Base-by-base conservation (phyloP, 2,113 vertebrate genomes). In the Grantiella picta region DNA sequence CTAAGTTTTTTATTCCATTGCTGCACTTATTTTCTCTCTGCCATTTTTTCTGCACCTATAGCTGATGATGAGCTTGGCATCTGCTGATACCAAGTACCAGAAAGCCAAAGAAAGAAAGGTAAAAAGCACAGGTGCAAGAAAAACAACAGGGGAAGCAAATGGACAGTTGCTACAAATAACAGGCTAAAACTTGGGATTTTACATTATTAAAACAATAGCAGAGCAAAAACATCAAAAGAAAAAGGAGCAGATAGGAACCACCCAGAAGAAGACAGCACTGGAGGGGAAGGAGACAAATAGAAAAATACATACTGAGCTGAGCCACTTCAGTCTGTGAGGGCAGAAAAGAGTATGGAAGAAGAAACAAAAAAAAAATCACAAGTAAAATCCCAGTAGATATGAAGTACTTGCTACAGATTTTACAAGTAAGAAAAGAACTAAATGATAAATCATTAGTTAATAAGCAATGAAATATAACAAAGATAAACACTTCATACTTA, bases 161-260 rank as follows among this genome's bases (percentile, higher is more conserved):
- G 38, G 90, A 63, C 13, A 85, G 71, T 50, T 95, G 89, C 42
- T 28, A 88, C 1, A 7, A 94, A 71, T 66, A 89, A 80, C n/a
- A 86, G 66, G 42, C 27, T 77, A 93, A 85, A 92, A 64, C 71
- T 65, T 60, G 36, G 40, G 80, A 71, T 84, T 93, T 96, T 95
- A 71, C 82, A 84, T 90, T 95, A 94, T 89, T 95, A 44, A 96
- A 93, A 88, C 86, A 90, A 64, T 2, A 89, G 76, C 25, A 49
- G 44, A 40, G 76, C 56, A 91, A 84, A 90, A 92, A 75, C 57
- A 78, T 90, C 71, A 92, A 71, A 96, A 92, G 84, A 59, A 77
- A 79, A 91, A 87, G 44, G 12, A 88, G n/a, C 23, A 81, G 25
- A 85, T 7, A 92, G 42, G 52, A 91, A 81, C n/a, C 31, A 93